phyloP scores from a whole-genome alignment of 2,888 invertebrate species.

The Euclidia mi region DNA sequence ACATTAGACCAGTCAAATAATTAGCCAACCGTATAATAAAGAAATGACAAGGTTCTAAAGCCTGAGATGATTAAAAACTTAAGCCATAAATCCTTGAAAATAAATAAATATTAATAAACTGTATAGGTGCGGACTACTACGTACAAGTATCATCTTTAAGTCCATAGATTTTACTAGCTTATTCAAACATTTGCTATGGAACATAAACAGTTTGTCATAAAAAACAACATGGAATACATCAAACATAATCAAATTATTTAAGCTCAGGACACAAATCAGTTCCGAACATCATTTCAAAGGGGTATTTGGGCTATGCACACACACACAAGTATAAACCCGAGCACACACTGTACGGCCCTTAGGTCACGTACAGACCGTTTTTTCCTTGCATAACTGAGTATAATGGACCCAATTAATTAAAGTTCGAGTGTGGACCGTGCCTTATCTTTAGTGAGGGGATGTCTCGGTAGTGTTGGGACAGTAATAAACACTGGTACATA shows the following conservation, averaged over 20 bases:
- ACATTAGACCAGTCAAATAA: too few species aligned
- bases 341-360: slow-evolving; percentile 42
- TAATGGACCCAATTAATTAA: slow-evolving; percentile 71
- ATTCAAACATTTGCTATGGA: slow-evolving; percentile 1
- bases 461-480: slow-evolving; percentile 41
- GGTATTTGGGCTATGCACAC: slow-evolving; percentile 51
- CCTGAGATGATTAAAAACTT: too few species aligned
- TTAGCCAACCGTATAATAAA: too few species aligned
- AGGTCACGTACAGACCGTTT: slow-evolving; percentile 63
- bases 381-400: slow-evolving; percentile 63
- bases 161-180: too few species aligned
- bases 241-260: slow-evolving; percentile 24
- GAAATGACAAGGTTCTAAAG: too few species aligned
- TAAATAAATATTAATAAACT: too few species aligned
- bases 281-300: slow-evolving; percentile 35
- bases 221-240: slow-evolving; percentile 15
- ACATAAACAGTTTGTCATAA: not conserved
- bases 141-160: too few species aligned
- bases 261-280: slow-evolving; percentile 20
- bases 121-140: too few species aligned
- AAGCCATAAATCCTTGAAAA: too few species aligned
- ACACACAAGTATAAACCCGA: slow-evolving; percentile 49
- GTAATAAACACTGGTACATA: slow-evolving; percentile 35
- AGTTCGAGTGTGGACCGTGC: slow-evolving; percentile 71
- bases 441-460: slow-evolving; percentile 61